Percentiles rank a stretch among this genome's conserved stretches.
These are phyloP conservation scores for Suncus etruscus DNA, from an alignment of 2,113 vertebrate species.

Conservation along the genomic window DNA sequence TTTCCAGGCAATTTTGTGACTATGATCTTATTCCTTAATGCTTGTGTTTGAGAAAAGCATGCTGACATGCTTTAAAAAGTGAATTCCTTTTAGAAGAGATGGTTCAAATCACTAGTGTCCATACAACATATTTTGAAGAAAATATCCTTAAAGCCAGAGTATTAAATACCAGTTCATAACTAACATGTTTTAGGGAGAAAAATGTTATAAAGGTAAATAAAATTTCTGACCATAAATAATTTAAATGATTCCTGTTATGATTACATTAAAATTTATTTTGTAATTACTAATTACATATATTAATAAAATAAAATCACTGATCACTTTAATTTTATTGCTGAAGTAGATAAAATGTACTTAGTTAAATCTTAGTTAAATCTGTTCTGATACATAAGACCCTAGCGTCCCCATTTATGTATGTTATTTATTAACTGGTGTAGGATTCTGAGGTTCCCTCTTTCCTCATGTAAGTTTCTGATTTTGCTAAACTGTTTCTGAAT, in stretches of 20 bases:
- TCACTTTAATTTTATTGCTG: not conserved
- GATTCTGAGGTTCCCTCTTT: too few species aligned
- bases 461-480: too few species aligned
- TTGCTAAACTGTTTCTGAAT: too few species aligned
- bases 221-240: not conserved
- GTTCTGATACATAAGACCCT: not conserved
- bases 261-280: constrained; percentile 15
- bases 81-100: not conserved
- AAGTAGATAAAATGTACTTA: not conserved
- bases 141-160: not conserved
- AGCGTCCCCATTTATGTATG: not conserved
- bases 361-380: not conserved
- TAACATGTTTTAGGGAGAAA: not conserved
- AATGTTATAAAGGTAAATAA: constrained; percentile 14
- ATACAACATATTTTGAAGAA: not conserved
- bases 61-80: not conserved
- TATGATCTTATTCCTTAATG: not conserved
- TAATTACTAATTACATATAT: constrained; percentile 5
- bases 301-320: constrained; percentile 10
- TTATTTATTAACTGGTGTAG: not conserved
- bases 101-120: not conserved
- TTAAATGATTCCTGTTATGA: not conserved
- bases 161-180: not conserved
- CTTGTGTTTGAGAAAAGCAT: not conserved
- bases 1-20: not conserved